These are phyloP conservation scores for Pentalonia nigronervosa DNA, from an alignment of 1,140 invertebrate species.

Conservation along the genomic window DNA sequence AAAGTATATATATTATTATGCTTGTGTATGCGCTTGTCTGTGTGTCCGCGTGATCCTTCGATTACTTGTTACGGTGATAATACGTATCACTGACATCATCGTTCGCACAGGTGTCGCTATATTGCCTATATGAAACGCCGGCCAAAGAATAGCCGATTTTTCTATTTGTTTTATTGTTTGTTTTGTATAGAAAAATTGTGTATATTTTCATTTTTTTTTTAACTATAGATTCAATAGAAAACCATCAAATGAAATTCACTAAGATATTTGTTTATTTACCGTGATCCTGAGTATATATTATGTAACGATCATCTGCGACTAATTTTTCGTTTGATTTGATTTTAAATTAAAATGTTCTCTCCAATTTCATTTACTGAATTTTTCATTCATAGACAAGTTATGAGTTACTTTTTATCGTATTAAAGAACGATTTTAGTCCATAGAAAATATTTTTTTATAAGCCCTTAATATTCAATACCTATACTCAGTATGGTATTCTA, in stretches of 20 bases:
- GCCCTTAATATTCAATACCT: background rate
- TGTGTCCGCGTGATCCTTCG: background rate
- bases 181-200: background rate
- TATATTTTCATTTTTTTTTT: background rate
- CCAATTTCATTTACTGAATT: background rate
- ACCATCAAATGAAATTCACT: background rate
- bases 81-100: background rate
- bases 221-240: background rate
- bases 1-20: background rate
- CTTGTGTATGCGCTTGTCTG: background rate
- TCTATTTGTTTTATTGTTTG: background rate
- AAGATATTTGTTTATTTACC: background rate
- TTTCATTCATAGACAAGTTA: background rate
- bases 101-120: background rate
- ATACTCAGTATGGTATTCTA: background rate
- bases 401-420: background rate
- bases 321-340: background rate
- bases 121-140: constrained; percentile 34
- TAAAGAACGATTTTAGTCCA: background rate
- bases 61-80: background rate
- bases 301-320: background rate
- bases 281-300: background rate
- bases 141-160: background rate
- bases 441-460: background rate
- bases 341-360: background rate